phyloP scores from a whole-genome alignment of 2,113 vertebrate species.

The Syngnathus scovelli region DNA sequence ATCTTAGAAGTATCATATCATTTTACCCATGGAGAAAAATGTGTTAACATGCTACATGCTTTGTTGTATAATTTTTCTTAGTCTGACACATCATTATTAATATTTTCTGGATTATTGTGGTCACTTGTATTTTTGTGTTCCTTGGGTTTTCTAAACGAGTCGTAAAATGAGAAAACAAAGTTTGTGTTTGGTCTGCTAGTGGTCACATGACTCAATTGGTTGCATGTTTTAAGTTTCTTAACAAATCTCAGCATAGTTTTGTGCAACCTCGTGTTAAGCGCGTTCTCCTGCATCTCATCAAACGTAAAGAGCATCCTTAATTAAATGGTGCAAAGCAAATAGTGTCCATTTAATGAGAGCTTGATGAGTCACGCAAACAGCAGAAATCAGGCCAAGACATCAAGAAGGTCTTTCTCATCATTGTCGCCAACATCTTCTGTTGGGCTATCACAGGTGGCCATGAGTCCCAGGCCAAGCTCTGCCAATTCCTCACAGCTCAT shows the following conservation, averaged over 20 bases:
- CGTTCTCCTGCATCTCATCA: background rate
- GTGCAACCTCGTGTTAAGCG: background rate
- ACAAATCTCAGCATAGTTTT: background rate
- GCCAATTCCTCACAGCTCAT: conserved; percentile 73
- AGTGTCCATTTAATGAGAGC: background rate
- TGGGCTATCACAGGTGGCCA: conserved; percentile 65
- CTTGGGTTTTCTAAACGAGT: background rate
- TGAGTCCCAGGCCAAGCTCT: conserved; percentile 70
- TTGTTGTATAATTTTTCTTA: background rate
- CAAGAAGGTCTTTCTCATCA: conserved; percentile 66
- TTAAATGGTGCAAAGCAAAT: too few relatives aligned
- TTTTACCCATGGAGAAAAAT: background rate
- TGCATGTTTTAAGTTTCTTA: background rate
- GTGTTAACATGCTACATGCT: background rate
- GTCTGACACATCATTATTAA: background rate
- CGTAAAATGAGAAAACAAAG: background rate
- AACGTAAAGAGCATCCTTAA: background rate
- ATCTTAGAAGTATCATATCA: background rate
- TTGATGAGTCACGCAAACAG: background rate
- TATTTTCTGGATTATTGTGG: background rate
- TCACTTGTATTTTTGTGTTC: background rate
- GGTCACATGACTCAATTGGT: background rate
- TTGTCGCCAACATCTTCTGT: conserved; percentile 52
- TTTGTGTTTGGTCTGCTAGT: background rate
- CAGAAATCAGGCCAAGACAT: conserved; percentile 64